phyloP scores from a whole-genome alignment of 2,113 vertebrate species.

The Propithecus coquereli region DNA sequence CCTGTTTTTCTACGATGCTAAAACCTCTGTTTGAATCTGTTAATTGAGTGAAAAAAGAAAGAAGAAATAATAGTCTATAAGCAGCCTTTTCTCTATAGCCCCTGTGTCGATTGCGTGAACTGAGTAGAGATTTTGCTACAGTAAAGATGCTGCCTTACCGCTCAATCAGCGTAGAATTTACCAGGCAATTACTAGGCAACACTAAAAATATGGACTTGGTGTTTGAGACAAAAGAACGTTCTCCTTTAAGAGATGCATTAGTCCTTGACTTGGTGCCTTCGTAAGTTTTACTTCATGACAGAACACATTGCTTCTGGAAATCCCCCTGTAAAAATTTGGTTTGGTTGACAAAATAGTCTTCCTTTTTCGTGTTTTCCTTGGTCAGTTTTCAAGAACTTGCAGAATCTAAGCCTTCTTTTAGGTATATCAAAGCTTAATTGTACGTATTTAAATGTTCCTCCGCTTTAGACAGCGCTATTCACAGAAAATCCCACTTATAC shows the following conservation, averaged over 20 bases:
- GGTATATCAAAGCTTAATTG: not conserved
- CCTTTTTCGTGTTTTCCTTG: not conserved
- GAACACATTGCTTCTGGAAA: slow-evolving; percentile 24
- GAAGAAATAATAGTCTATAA: not conserved
- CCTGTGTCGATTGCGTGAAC: fast-evolving
- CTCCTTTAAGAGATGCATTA: not conserved
- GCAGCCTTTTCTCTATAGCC: not conserved
- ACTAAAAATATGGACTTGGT: not conserved
- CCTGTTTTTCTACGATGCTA: not conserved
- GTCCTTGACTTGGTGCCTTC: not conserved
- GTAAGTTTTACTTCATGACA: not conserved
- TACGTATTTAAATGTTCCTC: not conserved
- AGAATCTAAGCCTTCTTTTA: not conserved
- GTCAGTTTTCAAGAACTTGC: slow-evolving; percentile 37
- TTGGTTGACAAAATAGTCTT: slow-evolving; percentile 9
- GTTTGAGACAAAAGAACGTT: not conserved
- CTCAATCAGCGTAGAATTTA: not conserved
- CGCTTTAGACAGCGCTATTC: not conserved
- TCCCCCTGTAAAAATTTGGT: not conserved
- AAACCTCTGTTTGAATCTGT: not conserved
- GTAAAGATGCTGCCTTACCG: not conserved
- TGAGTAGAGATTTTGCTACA: no score
- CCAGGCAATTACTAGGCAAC: not conserved
- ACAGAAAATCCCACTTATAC: not conserved
- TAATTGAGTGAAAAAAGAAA: not conserved